Evolutionary conservation across 2,113 vertebrate genomes (phyloP).

Genomic region (Camelus dromedarius): DNA sequence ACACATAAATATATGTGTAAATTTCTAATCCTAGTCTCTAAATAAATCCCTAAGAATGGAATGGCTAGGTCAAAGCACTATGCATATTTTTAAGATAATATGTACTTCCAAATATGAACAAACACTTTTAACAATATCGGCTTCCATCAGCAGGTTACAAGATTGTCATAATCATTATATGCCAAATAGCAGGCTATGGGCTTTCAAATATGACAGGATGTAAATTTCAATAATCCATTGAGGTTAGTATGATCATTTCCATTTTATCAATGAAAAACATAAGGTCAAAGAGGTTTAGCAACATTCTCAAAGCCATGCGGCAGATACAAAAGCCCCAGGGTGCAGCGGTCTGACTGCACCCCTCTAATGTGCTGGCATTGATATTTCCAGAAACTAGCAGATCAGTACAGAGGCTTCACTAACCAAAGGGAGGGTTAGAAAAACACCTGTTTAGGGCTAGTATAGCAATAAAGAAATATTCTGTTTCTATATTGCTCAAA

Average conservation of each 20-base stretch:
- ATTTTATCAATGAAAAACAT: not conserved
- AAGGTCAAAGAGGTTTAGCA: not conserved
- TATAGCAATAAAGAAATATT: not conserved
- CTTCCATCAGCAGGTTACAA: not conserved
- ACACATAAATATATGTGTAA: not conserved
- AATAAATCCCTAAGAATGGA: not conserved
- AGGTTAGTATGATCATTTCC: not conserved
- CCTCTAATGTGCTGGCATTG: not conserved
- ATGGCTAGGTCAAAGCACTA: not conserved
- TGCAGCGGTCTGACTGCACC: rapidly evolving
- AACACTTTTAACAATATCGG: not conserved
- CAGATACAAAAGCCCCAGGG: not conserved
- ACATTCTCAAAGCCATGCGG: not conserved
- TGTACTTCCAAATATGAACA: not conserved
- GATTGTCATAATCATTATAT: not conserved
- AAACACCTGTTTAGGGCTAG: not conserved
- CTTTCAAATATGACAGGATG: not conserved
- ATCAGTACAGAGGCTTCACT: not conserved
- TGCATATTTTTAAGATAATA: not conserved
- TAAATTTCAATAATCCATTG: not conserved
- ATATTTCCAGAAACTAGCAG: not conserved
- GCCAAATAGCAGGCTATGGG: not conserved
- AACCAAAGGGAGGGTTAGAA: not conserved
- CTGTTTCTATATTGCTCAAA: not conserved
- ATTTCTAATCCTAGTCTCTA: not conserved